Base-by-base conservation (phyloP, 2,113 vertebrate genomes). In the Nyctereutes procyonoides region DNA sequence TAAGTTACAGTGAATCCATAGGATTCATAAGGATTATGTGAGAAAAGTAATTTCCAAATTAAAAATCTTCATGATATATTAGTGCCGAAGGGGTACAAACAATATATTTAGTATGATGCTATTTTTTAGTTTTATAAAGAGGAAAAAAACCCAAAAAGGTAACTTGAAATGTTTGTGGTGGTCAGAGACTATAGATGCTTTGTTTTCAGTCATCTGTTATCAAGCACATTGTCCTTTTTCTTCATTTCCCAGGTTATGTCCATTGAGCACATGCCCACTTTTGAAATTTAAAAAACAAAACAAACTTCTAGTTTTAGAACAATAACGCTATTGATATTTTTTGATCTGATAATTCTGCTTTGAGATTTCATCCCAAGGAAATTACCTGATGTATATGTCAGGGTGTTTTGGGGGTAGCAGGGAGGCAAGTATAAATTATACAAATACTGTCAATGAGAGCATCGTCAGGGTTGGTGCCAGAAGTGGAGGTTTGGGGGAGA, bases 261-360 rank as follows among this genome's bases (percentile, higher is more conserved):
- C 19, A 43, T 43, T 90, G 22, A 84, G 8, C 30, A 53, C 24
- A 0, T 76, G 38, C 38, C 26, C 51, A 76, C 51, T 12, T 89
- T 79, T 85, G 71, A 93, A 53, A 62, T 5, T 90, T 90, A 77
- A 53, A 93, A 83, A 85, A 35, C 73, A 90, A 79, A 90, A 84
- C 38, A 35, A 65, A 67, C 82, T 13, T 76, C 17, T 65, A 58
- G 12, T 48, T 86, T 86, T 80, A 81, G 74, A 65, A 65, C 11
- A 82, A 2, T 48, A 63, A 73, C 28, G 22, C 73, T 53, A 1
- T 63, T 73, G 56, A 6, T 53, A 87, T 60, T 65, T 69, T 62
- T 95, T 95, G 62, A 55, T 80, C 51, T 74, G 19, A 28, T 43
- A 65, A 58, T 82, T 82, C 65, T 93, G 17, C 58, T 48, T 73